Percentiles rank a stretch among this genome's conserved stretches.
These are phyloP conservation scores for Polietes domitor DNA, from an alignment of 2,888 invertebrate species.

Conservation along the genomic window DNA sequence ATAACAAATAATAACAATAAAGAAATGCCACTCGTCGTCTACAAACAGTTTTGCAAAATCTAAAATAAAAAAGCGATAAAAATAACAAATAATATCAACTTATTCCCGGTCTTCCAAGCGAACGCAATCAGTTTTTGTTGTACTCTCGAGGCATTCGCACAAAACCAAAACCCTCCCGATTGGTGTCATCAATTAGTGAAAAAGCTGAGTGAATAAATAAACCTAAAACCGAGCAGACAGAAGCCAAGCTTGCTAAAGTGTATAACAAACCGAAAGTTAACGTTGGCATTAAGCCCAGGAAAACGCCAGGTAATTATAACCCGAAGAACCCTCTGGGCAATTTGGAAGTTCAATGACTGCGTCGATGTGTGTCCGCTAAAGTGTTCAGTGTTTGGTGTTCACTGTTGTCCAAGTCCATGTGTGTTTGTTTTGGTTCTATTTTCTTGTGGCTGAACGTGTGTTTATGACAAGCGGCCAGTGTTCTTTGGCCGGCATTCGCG, in stretches of 20 bases:
- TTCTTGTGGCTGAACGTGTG: not conserved
- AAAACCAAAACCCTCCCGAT: not conserved
- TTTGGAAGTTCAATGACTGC: slow-evolving; percentile 39
- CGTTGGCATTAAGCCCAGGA: not conserved
- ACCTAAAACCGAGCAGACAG: not conserved
- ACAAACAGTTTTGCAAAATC: slow-evolving; percentile 10
- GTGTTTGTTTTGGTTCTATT: not conserved
- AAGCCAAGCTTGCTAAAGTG: not conserved
- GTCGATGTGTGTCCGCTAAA: not conserved
- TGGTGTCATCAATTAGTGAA: not conserved
- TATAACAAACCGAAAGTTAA: not conserved
- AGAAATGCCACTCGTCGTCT: slow-evolving; percentile 28
- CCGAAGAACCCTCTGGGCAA: slow-evolving; percentile 9
- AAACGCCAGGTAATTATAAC: slow-evolving; percentile 35
- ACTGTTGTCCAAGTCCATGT: not conserved
- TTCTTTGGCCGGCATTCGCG: not conserved
- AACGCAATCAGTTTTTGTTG: slow-evolving; percentile 53
- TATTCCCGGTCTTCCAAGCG: slow-evolving; percentile 25
- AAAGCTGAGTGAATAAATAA: not conserved
- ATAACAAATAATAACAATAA: slow-evolving; percentile 44
- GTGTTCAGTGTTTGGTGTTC: not conserved
- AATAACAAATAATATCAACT: slow-evolving; percentile 38
- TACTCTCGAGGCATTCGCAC: slow-evolving; percentile 40
- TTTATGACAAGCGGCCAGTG: slow-evolving; percentile 44
- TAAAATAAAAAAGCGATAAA: slow-evolving; percentile 40